phyloP scores from a whole-genome alignment of 2,797 vertebrate species.

The Heliangelus exortis region DNA sequence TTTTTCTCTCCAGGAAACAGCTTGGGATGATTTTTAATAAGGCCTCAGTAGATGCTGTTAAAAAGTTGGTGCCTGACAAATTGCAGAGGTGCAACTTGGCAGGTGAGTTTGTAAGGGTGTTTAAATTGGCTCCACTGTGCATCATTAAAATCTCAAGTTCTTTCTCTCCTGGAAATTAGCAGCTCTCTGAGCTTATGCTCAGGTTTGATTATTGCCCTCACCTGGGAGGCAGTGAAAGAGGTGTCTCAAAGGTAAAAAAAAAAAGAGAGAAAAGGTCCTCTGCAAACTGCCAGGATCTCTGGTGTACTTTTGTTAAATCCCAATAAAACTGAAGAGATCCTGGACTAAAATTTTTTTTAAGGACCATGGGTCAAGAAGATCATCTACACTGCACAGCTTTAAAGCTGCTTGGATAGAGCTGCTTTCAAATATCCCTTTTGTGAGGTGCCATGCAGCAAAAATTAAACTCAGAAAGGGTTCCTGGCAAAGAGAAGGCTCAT shows the following conservation, averaged over 20 bases:
- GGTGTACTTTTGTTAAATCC: neutral
- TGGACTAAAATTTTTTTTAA: neutral
- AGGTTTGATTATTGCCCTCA: neutral
- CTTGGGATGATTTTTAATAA: slow-evolving; percentile 40
- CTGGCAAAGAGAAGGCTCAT: neutral
- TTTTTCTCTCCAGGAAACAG: neutral
- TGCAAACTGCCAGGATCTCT: neutral
- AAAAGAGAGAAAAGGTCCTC: neutral
- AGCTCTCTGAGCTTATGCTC: neutral
- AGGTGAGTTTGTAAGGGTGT: neutral
- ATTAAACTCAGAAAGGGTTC: neutral
- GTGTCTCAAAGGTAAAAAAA: neutral
- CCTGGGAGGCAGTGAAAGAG: neutral
- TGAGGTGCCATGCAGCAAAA: neutral
- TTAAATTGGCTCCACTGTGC: slow-evolving; percentile 59
- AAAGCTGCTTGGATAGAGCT: neutral
- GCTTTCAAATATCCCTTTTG: neutral
- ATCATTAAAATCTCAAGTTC: slow-evolving; percentile 28
- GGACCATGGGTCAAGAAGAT: neutral
- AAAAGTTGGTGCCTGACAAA: slow-evolving; percentile 46
- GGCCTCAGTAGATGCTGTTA: slow-evolving; percentile 51
- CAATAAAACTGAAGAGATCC: neutral
- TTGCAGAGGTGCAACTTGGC: neutral
- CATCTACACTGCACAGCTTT: neutral
- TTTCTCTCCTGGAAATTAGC: slow-evolving; percentile 10